Percentiles rank a stretch among this genome's conserved stretches.
phyloP scores from a whole-genome alignment of 2,888 invertebrate species.

The Lochmaea capreae region DNA sequence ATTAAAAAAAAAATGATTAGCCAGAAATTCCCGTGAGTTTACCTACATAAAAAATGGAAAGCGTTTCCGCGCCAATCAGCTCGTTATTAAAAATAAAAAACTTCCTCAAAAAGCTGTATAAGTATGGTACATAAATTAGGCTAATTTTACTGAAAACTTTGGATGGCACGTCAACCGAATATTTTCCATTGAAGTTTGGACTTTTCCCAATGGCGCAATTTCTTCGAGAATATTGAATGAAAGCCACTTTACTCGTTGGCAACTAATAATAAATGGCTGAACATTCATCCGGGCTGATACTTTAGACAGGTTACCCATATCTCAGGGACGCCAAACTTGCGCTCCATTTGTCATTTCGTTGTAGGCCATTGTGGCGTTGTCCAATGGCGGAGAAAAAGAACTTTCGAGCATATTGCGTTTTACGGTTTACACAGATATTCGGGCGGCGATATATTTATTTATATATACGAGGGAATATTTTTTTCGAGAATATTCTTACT shows the following conservation, averaged over 20 bases:
- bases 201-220: conserved; percentile 34
- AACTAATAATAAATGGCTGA: conserved; percentile 39
- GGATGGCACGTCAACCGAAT: conserved; percentile 22
- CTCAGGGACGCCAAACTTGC: conserved; percentile 43
- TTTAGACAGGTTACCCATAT: conserved; percentile 55
- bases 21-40: neutral
- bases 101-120: neutral
- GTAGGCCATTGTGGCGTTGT: conserved; percentile 24
- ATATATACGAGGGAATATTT: no score
- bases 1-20: neutral
- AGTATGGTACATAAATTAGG: conserved; percentile 8
- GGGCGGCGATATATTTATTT: neutral
- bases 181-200: conserved; percentile 35
- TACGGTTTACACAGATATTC: conserved; percentile 9
- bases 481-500: no score
- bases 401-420: conserved; percentile 7
- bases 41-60: neutral
- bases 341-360: conserved; percentile 47
- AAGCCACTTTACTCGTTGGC: conserved; percentile 40
- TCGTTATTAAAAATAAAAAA: neutral
- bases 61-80: neutral
- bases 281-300: conserved; percentile 53
- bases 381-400: conserved; percentile 18
- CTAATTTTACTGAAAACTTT: conserved; percentile 26
- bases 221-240: conserved; percentile 42